Conservation (phyloP, 2,797 vertebrate genomes). For the Sebastolobus altivelis region DNA sequence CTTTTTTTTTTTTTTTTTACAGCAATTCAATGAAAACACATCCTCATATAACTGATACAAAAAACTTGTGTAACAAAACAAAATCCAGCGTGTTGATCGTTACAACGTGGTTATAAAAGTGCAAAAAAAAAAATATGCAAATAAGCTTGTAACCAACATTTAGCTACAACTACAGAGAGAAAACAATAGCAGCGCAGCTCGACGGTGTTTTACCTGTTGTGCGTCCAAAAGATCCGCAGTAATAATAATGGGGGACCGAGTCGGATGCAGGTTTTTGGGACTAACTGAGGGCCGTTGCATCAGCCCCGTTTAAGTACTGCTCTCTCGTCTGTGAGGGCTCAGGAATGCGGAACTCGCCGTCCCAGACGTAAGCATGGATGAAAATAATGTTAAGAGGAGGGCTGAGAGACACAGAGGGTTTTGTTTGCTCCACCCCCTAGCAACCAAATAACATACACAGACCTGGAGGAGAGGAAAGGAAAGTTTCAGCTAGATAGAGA, state of each 20-base stretch:
- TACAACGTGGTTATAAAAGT: slow-evolving; percentile 48
- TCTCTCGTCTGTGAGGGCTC: slow-evolving; percentile 84
- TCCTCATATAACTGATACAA: rapidly evolving
- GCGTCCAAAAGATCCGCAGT: slow-evolving; percentile 71
- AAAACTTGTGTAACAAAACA: background rate
- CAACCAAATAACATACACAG: slow-evolving; percentile 78
- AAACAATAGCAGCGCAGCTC: background rate
- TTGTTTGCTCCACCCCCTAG: slow-evolving; percentile 78
- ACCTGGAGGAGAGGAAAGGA: slow-evolving; percentile 49
- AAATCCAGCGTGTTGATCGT: background rate
- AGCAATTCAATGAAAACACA: background rate
- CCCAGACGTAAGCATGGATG: slow-evolving; percentile 89
- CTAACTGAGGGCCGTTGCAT: slow-evolving; percentile 89
- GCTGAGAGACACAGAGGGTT: slow-evolving; percentile 56
- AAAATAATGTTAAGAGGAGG: slow-evolving; percentile 75
- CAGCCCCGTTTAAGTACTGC: slow-evolving; percentile 93
- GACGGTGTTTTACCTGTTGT: slow-evolving; percentile 68
- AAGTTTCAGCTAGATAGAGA: slow-evolving; percentile 54
- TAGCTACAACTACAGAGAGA: background rate
- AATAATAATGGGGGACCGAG: background rate
- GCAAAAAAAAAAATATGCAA: slow-evolving; percentile 14
- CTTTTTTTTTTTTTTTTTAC: slow-evolving; percentile 2
- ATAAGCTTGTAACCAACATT: background rate
- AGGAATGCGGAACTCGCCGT: slow-evolving; percentile 93
- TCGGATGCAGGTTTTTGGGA: slow-evolving; percentile 66